Base-by-base conservation (phyloP, 2,797 vertebrate genomes). In the Pseudotriccus pelzelni region DNA sequence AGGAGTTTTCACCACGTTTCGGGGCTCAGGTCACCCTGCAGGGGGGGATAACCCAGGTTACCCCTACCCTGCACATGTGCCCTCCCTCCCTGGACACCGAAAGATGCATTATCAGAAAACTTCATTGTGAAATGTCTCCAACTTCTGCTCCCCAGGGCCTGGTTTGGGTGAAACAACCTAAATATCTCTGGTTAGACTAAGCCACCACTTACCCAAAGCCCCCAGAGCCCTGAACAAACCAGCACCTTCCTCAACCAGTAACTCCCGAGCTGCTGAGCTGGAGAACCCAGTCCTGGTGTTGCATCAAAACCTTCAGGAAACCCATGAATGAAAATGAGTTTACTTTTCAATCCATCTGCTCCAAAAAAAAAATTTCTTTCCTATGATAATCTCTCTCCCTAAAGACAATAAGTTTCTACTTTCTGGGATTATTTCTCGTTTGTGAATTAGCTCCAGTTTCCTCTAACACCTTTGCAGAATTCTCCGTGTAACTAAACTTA, bases 31-130 rank as follows among this genome's bases (percentile, higher is more conserved):
- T 15, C 72, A 21, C 47, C 4, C 87, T 2, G 3, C 0, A 2
- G 25, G 32, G 46, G 47, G 39, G 43, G 34, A 15, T 1, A 20
- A 9, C 27, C 49, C 56, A 6, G 27, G 41, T 11, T 2, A 14
- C 7, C 59, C 18, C 36, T 11, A 0, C 20, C 30, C 25, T 12
- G 8, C n/a, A 16, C 72, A 5, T 39, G 19, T 28, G 53, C 46
- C 41, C 41, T 63, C 62, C 7, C 27, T 70, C 32, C 18, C 41
- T 5, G 34, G 14, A 8, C 22, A 32, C 17, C 12, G 28, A 43
- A 50, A 58, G 20, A 1, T 0, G 1, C 6, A 1, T 14, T 17
- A 3, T n/a, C 24, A 36, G 5, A 21, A 60, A 46, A 0, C 4
- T 6, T 3, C 43, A 11, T 4, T 5, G 20, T 9, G 2, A 21